phyloP scores from a whole-genome alignment of 2,113 vertebrate species.

The Nothobranchius kuhntae region DNA sequence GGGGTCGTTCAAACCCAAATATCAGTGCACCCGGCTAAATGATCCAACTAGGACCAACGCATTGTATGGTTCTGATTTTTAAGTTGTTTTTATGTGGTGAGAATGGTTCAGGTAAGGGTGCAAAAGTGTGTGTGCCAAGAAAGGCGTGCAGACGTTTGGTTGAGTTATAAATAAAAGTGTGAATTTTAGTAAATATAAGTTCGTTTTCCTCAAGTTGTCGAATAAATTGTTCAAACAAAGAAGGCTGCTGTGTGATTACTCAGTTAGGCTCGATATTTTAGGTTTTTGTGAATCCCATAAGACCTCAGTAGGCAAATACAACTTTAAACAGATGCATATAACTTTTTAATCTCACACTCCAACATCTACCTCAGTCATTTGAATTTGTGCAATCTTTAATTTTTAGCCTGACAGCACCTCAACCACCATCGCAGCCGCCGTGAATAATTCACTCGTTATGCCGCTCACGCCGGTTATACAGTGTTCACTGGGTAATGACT shows the following conservation, averaged over 20 bases:
- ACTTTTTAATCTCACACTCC: slow-evolving; percentile 62
- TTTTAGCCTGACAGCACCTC: slow-evolving; percentile 57
- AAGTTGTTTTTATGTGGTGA: slow-evolving; percentile 24
- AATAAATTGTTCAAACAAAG: slow-evolving; percentile 8
- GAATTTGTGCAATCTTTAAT: slow-evolving; percentile 62
- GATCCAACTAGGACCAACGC: slow-evolving; percentile 30
- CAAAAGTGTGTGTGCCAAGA: background rate
- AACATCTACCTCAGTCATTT: slow-evolving; percentile 45
- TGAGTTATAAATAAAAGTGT: background rate
- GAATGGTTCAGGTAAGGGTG: background rate
- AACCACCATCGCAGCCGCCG: slow-evolving; percentile 40
- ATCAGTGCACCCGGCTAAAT: slow-evolving; percentile 11
- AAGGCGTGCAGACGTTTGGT: background rate
- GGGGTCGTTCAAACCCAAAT: slow-evolving; percentile 3
- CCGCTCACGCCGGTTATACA: slow-evolving; percentile 30
- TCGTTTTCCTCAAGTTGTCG: background rate
- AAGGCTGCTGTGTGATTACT: background rate
- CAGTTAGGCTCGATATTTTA: background rate
- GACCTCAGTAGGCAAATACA: slow-evolving; percentile 54
- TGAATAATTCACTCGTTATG: slow-evolving; percentile 77
- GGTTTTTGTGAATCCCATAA: slow-evolving; percentile 24
- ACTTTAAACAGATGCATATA: slow-evolving; percentile 64
- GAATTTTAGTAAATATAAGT: slow-evolving; percentile 9
- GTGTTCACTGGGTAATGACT: slow-evolving; percentile 25
- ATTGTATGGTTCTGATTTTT: slow-evolving; percentile 23